phyloP scores from a whole-genome alignment of 2,113 vertebrate genomes.

The Myrmophylax atrothorax region DNA sequence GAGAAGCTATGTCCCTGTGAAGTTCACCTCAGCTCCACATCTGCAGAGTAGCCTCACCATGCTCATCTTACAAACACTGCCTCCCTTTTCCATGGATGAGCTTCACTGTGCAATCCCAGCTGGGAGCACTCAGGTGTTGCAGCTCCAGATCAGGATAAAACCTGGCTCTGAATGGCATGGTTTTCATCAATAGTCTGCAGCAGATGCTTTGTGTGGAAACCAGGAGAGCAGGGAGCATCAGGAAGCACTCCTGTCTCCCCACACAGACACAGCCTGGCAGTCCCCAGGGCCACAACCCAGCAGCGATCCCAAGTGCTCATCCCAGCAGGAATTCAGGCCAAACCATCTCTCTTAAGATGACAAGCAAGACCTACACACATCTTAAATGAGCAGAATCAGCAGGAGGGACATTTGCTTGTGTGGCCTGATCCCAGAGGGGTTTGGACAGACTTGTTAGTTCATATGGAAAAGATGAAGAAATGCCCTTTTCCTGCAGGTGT shows the following conservation, averaged over 20 bases:
- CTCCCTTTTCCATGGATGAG: background rate
- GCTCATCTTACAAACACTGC: background rate
- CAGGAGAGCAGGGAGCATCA: background rate
- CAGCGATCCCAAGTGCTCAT: background rate
- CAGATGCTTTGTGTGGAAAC: background rate
- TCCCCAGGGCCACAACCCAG: background rate
- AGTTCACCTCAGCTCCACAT: background rate
- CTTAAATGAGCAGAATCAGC: background rate
- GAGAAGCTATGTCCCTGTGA: background rate
- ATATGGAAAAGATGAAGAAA: background rate
- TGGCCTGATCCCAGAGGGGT: background rate
- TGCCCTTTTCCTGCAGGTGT: background rate
- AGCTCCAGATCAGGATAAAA: background rate
- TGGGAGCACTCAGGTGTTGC: background rate
- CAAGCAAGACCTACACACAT: background rate
- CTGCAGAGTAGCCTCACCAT: background rate
- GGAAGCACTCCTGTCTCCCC: background rate
- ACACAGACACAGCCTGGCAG: background rate
- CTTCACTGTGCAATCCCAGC: background rate
- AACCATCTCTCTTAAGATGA: background rate
- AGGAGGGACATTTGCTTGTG: background rate
- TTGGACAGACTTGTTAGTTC: background rate
- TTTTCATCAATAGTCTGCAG: background rate
- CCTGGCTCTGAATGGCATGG: background rate
- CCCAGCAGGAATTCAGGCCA: background rate